Evolutionary conservation across 2,797 vertebrate species (phyloP), one percentile per base, ranked within the genome.

Genomic region (Myiothlypis coronata): DNA sequence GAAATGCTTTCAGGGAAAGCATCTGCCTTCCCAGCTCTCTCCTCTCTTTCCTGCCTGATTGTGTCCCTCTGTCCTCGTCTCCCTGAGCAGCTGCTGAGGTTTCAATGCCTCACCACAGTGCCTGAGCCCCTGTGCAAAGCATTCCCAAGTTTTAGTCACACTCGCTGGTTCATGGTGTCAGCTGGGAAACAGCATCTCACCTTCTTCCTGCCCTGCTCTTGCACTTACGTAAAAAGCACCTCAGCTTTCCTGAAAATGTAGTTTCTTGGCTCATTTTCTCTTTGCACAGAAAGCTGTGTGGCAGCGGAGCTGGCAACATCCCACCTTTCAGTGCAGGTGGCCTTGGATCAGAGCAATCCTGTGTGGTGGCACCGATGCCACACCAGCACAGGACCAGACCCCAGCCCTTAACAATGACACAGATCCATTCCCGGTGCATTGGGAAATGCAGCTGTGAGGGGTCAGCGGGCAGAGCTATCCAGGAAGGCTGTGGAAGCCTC

Each of bases 281-380:
- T 78, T 60, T 19, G 71, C 26, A 17, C 14, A 27, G 60, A 55
- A 53, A 79, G 32, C 24, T 24, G 17, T 12, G 80, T 1, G 15
- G 30, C 3, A 1, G 14, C 18, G 20, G 87, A 37, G 21, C 71
- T 4, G 32, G 53, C 41, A 81, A 8, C 34, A 19, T 37, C 71
- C 50, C 83, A 30, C 44, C 56, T 85, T 77, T 30, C 53, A 2
- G 11, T 7, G 30, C 1, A 2, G 43, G 21, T 39, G 56, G 52
- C 34, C 56, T 75, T 30, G 11, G 26, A 26, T 12, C n/a, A 19
- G 47, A 17, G n/a, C 50, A 18, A 19, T 35, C 13, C 63, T 4
- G 0, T 10, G 5, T 0, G 1, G 46, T 28, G 64, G 28, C 83
- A 72, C 37, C 0, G 0, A 11, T 28, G 39, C 46, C 6, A 27